phyloP scores from a whole-genome alignment of 1,140 invertebrate genomes.

The Anadara kagoshimensis region DNA sequence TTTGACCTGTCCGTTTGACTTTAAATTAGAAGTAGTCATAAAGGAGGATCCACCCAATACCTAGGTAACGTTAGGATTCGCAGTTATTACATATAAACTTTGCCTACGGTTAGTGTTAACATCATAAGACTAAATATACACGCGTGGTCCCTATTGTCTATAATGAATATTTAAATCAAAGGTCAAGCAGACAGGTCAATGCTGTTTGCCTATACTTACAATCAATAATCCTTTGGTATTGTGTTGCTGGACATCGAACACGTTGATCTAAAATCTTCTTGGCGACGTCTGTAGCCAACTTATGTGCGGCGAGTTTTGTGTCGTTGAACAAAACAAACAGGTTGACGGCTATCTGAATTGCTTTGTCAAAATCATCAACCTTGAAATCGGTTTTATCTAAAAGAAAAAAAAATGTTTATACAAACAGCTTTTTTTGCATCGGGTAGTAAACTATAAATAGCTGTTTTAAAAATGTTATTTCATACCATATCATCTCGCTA shows the following conservation, averaged over 20 bases:
- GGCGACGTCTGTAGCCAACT: neutral
- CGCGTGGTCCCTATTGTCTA: too few relatives aligned
- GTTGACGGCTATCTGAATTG: neutral
- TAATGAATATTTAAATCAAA: too few relatives aligned
- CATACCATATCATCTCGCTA: too few relatives aligned
- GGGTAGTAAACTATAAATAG: neutral
- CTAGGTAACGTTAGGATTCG: too few relatives aligned
- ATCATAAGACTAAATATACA: too few relatives aligned
- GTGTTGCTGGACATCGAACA: neutral
- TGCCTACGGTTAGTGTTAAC: too few relatives aligned
- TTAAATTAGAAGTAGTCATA: too few relatives aligned
- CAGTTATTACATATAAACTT: too few relatives aligned
- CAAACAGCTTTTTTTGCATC: neutral
- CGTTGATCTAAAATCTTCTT: neutral
- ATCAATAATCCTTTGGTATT: neutral
- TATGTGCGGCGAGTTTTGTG: neutral
- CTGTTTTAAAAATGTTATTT: neutral
- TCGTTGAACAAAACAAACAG: neutral
- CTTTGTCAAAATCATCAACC: neutral
- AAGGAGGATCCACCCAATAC: too few relatives aligned
- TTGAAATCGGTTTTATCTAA: neutral
- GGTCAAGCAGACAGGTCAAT: too few relatives aligned
- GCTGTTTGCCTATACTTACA: constrained; percentile 6
- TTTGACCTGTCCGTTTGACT: too few relatives aligned
- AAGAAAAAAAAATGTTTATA: neutral